A percentile compares a stretch with the other conserved stretches of the same genome.
phyloP scores from a whole-genome alignment of 2,113 vertebrate genomes.

The Athene noctua region DNA sequence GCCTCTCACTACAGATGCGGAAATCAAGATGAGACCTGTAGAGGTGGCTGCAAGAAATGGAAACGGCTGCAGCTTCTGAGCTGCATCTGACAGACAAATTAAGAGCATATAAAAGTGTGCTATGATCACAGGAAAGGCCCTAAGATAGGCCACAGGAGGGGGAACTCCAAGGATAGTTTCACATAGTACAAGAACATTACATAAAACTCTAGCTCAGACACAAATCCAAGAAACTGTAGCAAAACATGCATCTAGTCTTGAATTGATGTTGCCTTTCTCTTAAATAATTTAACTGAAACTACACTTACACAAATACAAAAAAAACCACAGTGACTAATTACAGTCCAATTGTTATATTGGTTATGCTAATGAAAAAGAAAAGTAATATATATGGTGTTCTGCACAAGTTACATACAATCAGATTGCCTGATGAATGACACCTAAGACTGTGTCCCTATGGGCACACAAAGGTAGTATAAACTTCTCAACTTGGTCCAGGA shows the following conservation, averaged over 20 bases:
- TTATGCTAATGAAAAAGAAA: neutral
- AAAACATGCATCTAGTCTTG: neutral
- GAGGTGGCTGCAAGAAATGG: neutral
- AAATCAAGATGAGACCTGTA: neutral
- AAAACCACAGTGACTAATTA: neutral
- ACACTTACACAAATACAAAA: neutral
- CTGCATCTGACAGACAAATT: neutral
- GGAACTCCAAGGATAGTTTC: neutral
- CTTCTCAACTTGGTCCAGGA: neutral
- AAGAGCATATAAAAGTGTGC: neutral
- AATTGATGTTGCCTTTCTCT: neutral
- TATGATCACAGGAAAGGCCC: neutral
- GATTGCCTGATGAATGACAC: neutral
- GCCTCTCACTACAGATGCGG: neutral
- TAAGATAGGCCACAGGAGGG: neutral
- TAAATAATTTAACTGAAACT: neutral
- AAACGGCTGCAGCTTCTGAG: neutral
- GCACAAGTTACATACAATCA: neutral
- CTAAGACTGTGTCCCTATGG: neutral
- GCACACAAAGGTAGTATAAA: neutral
- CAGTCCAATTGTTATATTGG: neutral
- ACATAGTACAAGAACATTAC: neutral
- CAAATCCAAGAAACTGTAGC: neutral
- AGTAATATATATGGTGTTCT: neutral
- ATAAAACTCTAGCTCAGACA: neutral